Base-by-base conservation (phyloP, 2,797 vertebrate species). In the Anabas testudineus region DNA sequence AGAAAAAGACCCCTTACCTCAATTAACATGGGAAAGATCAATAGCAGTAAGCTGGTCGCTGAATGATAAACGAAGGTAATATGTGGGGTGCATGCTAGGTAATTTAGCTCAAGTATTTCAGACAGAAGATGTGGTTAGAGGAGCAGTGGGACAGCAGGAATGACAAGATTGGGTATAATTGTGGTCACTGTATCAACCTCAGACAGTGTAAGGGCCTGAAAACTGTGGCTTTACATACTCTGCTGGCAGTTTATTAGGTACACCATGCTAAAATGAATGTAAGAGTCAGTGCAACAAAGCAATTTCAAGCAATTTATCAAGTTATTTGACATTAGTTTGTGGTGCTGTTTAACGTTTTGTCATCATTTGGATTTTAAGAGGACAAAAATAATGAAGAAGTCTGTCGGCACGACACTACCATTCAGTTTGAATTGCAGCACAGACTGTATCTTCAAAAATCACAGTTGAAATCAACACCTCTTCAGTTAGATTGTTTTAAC, bases 11-110 rank as follows among this genome's bases (percentile, higher is more conserved):
- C 77, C 73, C 68, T 80, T 87, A 69, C 81, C 79, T 87, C 88
- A 90, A 87, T 93, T 90, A 93, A 90, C 87, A 90, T 72, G 68
- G 56, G 63, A 24, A 24, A 60, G 65, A 91, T 92, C 84, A 84
- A 91, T 91, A 84, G 72, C 49, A 54, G 68, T 79, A 78, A 73
- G 76, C 78, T 52, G 61, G 67, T 64, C 74, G 73, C 53, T 73
- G 59, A 81, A 77, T 83, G 76, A 87, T 75, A 80, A 88, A 88
- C 80, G 76, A 81, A 81, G 37, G 65, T 58, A 74, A 66, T 64
- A 67, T 72, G 62, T 15, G 28, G 65, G 70, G 30, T 76, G 42
- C 60, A 72, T 41, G 63, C 37, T 42, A 46, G 67, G 34, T 79
- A 67, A 87, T 84, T 88, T 68, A 67, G 66, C 67, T 26, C 1